phyloP scores from a whole-genome alignment of 2,797 vertebrate genomes.

The Erpetoichthys calabaricus region DNA sequence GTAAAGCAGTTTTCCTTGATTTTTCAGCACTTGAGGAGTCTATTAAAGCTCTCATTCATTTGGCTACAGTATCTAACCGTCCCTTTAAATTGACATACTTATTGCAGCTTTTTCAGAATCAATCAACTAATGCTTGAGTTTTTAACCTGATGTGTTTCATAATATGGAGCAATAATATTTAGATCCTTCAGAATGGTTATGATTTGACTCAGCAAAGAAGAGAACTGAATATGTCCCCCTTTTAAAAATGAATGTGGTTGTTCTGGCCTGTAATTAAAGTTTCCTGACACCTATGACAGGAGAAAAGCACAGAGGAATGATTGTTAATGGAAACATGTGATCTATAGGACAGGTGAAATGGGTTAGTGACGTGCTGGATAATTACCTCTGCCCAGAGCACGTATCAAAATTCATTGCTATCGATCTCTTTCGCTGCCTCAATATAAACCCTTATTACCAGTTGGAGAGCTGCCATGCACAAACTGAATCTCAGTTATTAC shows the following conservation, averaged over 20 bases:
- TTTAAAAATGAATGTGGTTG: not conserved
- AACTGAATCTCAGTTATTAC: not conserved
- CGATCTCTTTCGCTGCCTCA: not conserved
- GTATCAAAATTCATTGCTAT: slow-evolving; percentile 2
- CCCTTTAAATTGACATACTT: too few relatives aligned
- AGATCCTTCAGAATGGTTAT: too few relatives aligned
- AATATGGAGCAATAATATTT: too few relatives aligned
- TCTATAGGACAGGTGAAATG: not conserved
- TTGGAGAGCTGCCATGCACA: not conserved
- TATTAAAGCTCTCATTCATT: too few relatives aligned
- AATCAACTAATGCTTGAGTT: too few relatives aligned
- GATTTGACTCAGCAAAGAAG: too few relatives aligned
- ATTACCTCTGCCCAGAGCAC: not conserved
- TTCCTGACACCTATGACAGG: not conserved
- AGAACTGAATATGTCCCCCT: too few relatives aligned
- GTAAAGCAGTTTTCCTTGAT: too few relatives aligned
- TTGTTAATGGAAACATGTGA: slow-evolving; percentile 1
- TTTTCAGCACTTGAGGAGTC: too few relatives aligned
- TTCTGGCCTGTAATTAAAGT: not conserved
- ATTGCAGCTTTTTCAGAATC: too few relatives aligned
- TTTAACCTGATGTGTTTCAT: too few relatives aligned
- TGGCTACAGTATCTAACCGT: too few relatives aligned
- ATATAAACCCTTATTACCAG: not conserved
- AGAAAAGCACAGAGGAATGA: not conserved
- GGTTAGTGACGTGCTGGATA: not conserved